Conservation (phyloP, 2,797 vertebrate genomes). For the Pteronotus mesoamericanus region DNA sequence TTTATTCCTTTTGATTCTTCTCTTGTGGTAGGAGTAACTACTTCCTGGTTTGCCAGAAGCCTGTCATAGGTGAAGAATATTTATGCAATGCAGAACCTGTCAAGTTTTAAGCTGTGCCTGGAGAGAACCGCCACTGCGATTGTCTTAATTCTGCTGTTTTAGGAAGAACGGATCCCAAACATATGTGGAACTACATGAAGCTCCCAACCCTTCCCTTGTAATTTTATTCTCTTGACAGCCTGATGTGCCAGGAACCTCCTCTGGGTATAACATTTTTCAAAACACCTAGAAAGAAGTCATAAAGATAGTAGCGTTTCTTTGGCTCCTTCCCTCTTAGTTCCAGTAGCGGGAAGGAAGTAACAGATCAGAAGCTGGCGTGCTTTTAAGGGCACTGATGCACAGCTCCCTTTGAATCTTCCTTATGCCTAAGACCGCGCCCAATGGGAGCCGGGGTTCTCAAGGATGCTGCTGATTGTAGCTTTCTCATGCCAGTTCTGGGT, state of each 20-base stretch:
- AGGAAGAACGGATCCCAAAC: not conserved
- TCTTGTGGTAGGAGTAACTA: not conserved
- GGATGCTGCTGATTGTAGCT: not conserved
- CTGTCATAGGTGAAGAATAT: conserved; percentile 25
- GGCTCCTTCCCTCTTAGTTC: not conserved
- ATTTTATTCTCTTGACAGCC: not conserved
- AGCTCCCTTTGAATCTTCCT: not conserved
- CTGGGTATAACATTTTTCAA: not conserved
- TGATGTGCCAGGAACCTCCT: not conserved
- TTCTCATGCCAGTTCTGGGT: not conserved
- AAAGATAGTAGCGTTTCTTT: not conserved
- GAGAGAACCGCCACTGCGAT: not conserved
- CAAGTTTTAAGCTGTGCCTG: not conserved
- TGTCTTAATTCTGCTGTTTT: not conserved
- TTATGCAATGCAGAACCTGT: not conserved
- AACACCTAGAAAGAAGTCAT: not conserved
- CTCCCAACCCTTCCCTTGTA: not conserved
- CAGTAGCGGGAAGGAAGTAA: not conserved
- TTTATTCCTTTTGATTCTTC: not conserved
- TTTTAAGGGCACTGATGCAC: not conserved
- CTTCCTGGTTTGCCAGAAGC: conserved; percentile 17
- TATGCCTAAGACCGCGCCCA: not conserved
- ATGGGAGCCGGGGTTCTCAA: not conserved
- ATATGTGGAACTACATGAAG: not conserved
- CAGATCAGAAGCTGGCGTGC: not conserved